Conservation (phyloP, 37 sponge, comb jelly and placozoan genomes). For the Aplysina aerophoba region DNA sequence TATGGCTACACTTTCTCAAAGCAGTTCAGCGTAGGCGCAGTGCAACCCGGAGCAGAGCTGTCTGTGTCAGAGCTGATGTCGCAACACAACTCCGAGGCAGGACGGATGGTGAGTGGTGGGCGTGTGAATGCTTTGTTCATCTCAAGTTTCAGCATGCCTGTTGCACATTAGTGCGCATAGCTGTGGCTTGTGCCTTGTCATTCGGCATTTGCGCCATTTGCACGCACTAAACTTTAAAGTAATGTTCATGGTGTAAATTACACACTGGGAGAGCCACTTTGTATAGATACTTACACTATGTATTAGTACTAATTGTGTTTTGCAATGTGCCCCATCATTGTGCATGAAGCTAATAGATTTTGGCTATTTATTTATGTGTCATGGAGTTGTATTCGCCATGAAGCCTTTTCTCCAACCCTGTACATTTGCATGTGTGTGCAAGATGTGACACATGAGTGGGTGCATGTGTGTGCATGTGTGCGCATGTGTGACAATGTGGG, state of each 20-base stretch:
- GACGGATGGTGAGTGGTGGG: slow-evolving; percentile 69
- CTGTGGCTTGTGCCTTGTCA: too few relatives aligned
- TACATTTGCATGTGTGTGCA: neutral
- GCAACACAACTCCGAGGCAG: slow-evolving; percentile 67
- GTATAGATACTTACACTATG: neutral
- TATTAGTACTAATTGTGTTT: neutral
- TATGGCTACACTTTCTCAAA: slow-evolving; percentile 54
- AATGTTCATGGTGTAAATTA: neutral
- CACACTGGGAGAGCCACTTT: too few relatives aligned
- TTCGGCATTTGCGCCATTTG: neutral
- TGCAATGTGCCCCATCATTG: too few relatives aligned
- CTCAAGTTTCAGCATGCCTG: neutral
- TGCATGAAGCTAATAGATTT: neutral
- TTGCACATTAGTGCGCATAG: too few relatives aligned
- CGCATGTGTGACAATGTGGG: slow-evolving; percentile 2
- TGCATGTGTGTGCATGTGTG: slow-evolving; percentile 17
- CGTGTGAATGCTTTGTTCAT: too few relatives aligned
- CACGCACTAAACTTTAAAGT: neutral
- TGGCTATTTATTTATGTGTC: neutral
- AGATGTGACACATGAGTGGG: neutral
- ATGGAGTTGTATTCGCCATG: neutral
- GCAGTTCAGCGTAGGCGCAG: slow-evolving; percentile 39
- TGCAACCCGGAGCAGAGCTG: too few relatives aligned
- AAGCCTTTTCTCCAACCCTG: neutral
- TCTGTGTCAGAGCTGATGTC: slow-evolving; percentile 40